Base-by-base conservation (phyloP, 2,888 invertebrate species). In the Trichogramma evanescens region DNA sequence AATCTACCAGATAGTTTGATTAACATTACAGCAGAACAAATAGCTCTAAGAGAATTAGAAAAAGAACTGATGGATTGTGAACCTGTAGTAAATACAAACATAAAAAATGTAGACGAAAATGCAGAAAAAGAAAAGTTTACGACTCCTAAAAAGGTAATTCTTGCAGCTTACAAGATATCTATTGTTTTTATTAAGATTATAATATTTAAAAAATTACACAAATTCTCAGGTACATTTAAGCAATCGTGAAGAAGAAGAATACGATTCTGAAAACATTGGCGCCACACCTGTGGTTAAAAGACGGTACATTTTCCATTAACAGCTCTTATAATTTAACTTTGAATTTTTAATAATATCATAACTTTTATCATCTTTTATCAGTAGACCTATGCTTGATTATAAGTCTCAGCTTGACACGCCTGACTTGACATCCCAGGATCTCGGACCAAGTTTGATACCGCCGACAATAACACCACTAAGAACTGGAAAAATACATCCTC, bases 1-100 rank as follows among this genome's bases (percentile, higher is more conserved):
- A 38, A 58, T n/a, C 10, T 63, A 7, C n/a, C 54, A 40, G 64
- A 63, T 7, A 57, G 46, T 54, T 42, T 69, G 2, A 64, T 70
- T 62, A 62, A 72, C 55, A 64, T 74, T 10, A 73, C 73, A 6
- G 67, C 69, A 45, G 67, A 72, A 10, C 62, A 70, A 46, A 9
- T 66, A 40, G 43, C 65, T 10, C 55, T 71, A 4, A 67, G 68
- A 48, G 66, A 69, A 13, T 63, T 73, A 26, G 74, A 74, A 49
- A 61, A 67, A 13, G 71, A 71, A 56, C 58, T 73, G 13, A 64
- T 74, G n/a, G 68, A 68, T 5, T 56, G 43, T 38, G 38, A 63
- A 42, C 38, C 49, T 43, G 64, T 57, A 8, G 49, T 41, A 10
- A n/a, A 56, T 7, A 9, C 56, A 8, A 38, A 56, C 39, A 54